Evolutionary conservation across 1,140 invertebrate genomes (phyloP).

Genomic region (Leptopilina boulardi): DNA sequence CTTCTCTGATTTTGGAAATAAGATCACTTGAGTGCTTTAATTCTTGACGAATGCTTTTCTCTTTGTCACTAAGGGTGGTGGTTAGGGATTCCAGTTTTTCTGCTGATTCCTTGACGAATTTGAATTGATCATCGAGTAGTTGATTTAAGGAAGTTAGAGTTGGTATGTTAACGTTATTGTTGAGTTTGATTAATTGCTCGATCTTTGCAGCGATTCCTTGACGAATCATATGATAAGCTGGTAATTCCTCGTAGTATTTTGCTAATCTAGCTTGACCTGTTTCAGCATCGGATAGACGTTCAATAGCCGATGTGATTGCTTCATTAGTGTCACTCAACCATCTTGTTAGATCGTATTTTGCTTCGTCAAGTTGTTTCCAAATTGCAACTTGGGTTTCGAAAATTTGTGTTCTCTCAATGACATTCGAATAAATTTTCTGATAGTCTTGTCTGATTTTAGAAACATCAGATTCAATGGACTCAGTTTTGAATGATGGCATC

Average conservation of each 20-base stretch:
- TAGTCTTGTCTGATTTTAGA: conserved; percentile 82
- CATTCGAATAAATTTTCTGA: conserved; percentile 83
- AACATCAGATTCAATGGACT: conserved; percentile 81
- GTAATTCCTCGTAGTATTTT: conserved; percentile 91
- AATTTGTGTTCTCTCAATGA: conserved; percentile 83
- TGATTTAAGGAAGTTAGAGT: conserved; percentile 83
- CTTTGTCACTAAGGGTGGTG: conserved; percentile 83
- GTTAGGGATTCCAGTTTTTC: conserved; percentile 85
- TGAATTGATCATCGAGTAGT: conserved; percentile 87
- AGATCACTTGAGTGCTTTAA: conserved; percentile 83
- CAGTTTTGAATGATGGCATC: conserved; percentile 84
- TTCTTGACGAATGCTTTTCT: conserved; percentile 82
- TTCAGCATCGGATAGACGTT: conserved; percentile 87
- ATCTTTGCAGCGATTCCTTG: conserved; percentile 87
- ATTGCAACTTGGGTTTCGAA: conserved; percentile 92
- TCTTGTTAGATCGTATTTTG: conserved; percentile 86
- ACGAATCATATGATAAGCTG: conserved; percentile 84
- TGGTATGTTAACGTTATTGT: conserved; percentile 83
- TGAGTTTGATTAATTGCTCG: conserved; percentile 87
- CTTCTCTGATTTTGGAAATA: conserved; percentile 87
- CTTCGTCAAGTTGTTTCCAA: conserved; percentile 93
- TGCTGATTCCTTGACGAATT: conserved; percentile 83
- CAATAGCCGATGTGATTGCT: conserved; percentile 83
- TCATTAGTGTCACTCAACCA: conserved; percentile 91
- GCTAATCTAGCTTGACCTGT: conserved; percentile 85